Percentiles rank a stretch among this genome's conserved stretches.
Conservation (phyloP, 2,113 vertebrate species). For the Pungitius pungitius region DNA sequence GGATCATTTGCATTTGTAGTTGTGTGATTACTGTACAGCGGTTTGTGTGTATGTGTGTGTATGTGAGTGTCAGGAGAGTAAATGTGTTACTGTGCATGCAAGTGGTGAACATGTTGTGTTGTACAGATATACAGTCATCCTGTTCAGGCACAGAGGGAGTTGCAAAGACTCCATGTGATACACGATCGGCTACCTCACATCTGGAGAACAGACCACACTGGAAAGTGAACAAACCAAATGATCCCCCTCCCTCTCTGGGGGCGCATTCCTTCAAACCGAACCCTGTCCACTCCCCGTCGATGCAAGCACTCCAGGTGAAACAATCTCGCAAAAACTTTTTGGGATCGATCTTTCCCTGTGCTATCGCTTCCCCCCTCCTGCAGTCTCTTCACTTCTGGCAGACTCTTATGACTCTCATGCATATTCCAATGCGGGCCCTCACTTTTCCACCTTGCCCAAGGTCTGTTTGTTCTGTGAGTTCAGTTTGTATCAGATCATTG, state of each 20-base stretch:
- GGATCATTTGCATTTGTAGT: slow-evolving; percentile 8
- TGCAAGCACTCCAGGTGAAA: slow-evolving; percentile 30
- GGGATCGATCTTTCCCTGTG: background rate
- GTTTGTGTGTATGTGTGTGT: background rate
- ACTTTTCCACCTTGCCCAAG: slow-evolving; percentile 43
- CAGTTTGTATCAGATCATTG: slow-evolving; percentile 43
- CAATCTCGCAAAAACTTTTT: slow-evolving; percentile 8
- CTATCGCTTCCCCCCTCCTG: background rate
- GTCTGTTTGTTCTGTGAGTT: slow-evolving; percentile 43
- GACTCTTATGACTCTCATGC: slow-evolving; percentile 54
- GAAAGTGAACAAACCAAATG: slow-evolving; percentile 42
- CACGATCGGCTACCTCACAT: slow-evolving; percentile 72
- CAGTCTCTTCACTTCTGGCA: slow-evolving; percentile 43
- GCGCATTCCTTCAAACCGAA: slow-evolving; percentile 54
- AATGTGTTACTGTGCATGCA: background rate
- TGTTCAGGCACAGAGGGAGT: slow-evolving; percentile 57
- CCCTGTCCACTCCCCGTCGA: slow-evolving; percentile 44
- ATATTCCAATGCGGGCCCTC: slow-evolving; percentile 58
- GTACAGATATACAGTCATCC: slow-evolving; percentile 14
- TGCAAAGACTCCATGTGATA: slow-evolving; percentile 54
- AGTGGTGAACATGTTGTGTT: slow-evolving; percentile 10
- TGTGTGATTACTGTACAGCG: background rate
- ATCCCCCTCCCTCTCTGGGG: slow-evolving; percentile 35
- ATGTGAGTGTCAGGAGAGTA: background rate
- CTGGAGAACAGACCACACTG: slow-evolving; percentile 85